Base-by-base conservation (phyloP, 1,140 invertebrate genomes). In the Thalassaphorura encarpata region DNA sequence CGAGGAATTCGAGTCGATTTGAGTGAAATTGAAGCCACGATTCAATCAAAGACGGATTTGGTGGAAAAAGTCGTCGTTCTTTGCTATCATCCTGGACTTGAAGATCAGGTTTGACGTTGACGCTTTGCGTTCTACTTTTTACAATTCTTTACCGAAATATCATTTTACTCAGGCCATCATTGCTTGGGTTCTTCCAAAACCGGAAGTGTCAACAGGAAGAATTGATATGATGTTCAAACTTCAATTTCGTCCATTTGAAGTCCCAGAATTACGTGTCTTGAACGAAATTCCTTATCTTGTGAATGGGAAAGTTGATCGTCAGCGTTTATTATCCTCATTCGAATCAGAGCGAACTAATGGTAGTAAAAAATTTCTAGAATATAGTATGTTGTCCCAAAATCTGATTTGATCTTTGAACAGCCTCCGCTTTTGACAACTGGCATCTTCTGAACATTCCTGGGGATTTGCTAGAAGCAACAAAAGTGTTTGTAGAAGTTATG, bases 281-380 rank as follows among this genome's bases (percentile, higher is more conserved):
- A 80, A 87, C 8, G 76, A 69, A 5, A 79, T 91, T 54, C 88
- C 87, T 0, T 70, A 87, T 3, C 70, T 90, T 11, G 83, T 85
- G 0, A 92, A 90, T 70, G 87, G 87, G 5, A 92, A 91, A 75
- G 81, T 83, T 11, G 87, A 92, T 70, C 75, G 87, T 53, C 87
- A 89, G 67, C 69, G 75, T 0, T 69, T 90, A 24, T 69, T 89
- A 36, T 81, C 81, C 63, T 75, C 76, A 59, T 89, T 87, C 56
- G 83, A 61, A 33, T 3, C 11, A n/a, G 21, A 42, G 11, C 4
- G 41, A 31, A n/a, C n/a, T n/a, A n/a, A 16, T 49, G 58, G 83
- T 21, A 55, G 6, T 6, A 31, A 26, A 16, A 11, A 52, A 39
- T n/a, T n/a, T n/a, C n/a, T n/a, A n/a, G n/a, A n/a, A n/a, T n/a